Evolutionary conservation across 2,113 vertebrate genomes (phyloP).

Genomic region (Dromiciops gliroides): DNA sequence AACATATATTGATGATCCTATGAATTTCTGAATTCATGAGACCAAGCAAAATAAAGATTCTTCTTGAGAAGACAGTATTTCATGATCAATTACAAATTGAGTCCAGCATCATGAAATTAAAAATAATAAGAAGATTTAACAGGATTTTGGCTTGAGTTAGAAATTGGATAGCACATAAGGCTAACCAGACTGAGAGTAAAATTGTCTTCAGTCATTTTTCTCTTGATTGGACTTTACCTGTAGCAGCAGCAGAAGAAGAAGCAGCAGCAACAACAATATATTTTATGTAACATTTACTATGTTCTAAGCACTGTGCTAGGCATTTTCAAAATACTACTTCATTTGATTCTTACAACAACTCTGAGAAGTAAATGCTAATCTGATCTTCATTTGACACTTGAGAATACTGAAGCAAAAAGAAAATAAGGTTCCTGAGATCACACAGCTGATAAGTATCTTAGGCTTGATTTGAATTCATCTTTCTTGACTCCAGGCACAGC

Average conservation of each 20-base stretch:
- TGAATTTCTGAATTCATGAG: neutral
- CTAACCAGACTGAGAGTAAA: neutral
- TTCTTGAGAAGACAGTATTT: neutral
- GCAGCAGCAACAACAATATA: neutral
- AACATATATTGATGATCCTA: neutral
- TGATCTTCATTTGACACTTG: neutral
- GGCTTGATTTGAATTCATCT: neutral
- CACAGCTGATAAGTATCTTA: neutral
- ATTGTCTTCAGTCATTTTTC: neutral
- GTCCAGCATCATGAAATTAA: neutral
- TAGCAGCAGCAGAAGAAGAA: neutral
- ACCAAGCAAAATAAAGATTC: neutral
- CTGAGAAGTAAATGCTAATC: neutral
- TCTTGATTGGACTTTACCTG: neutral
- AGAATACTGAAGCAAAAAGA: neutral
- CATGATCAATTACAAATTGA: neutral
- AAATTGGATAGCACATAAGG: neutral
- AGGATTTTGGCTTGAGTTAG: neutral
- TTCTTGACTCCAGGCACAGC: neutral
- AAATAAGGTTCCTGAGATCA: neutral
- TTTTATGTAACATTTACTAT: neutral
- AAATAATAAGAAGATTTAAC: neutral
- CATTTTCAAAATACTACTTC: neutral
- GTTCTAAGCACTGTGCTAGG: neutral
- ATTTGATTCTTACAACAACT: neutral